A percentile compares a stretch with the other conserved stretches of the same genome.
Evolutionary conservation across 2,888 invertebrate genomes (phyloP).

Genomic region (Brachylomia viminalis): DNA sequence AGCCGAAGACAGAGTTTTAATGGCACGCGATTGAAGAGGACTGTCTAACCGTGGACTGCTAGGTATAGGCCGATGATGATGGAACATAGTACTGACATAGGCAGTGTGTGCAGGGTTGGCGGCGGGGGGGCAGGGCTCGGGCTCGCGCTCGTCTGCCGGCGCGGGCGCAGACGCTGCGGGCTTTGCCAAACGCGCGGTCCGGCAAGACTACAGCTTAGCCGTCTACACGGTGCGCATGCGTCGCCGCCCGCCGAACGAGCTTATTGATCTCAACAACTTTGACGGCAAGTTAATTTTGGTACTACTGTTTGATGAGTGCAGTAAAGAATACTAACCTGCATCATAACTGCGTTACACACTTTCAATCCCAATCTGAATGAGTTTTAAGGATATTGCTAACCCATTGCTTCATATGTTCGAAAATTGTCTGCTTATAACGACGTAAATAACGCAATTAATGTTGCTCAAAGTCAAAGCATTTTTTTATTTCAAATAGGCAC

Average conservation of each 20-base stretch:
- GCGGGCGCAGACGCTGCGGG: constrained; percentile 29
- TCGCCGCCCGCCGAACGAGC: constrained; percentile 72
- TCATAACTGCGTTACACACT: not conserved
- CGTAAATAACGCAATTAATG: not conserved
- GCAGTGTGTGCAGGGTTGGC: not conserved
- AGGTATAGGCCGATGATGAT: not conserved
- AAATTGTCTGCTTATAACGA: not conserved
- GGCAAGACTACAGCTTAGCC: constrained; percentile 74
- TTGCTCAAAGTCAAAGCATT: too few relatives aligned
- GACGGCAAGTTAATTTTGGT: constrained; percentile 72
- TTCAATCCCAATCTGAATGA: not conserved
- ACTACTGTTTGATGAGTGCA: not conserved
- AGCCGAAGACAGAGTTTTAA: not conserved
- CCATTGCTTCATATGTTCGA: not conserved
- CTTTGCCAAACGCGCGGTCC: constrained; percentile 16
- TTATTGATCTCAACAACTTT: constrained; percentile 76
- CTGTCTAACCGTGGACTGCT: not conserved
- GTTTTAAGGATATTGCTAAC: not conserved
- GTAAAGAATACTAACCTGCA: not conserved
- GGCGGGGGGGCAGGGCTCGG: not conserved
- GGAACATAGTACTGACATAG: not conserved
- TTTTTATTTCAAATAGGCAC: too few relatives aligned
- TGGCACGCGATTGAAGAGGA: too few relatives aligned
- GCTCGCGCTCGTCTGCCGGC: not conserved
- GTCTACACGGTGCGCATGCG: constrained; percentile 76